Conservation (phyloP, 2,113 vertebrate genomes). For the Kobus ellipsiprymnus region DNA sequence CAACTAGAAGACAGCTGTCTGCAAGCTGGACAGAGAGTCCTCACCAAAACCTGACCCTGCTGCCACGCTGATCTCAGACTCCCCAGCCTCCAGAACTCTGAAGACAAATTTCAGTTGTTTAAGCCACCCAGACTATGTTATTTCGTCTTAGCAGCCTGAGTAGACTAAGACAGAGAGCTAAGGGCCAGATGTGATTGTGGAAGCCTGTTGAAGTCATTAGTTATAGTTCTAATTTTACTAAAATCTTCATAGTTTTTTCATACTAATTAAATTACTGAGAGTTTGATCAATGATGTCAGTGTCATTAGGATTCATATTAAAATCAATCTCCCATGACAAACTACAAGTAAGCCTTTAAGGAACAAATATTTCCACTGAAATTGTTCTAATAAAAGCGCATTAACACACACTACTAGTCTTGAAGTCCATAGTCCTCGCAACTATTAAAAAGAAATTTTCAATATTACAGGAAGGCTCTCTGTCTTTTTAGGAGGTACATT, state of each 20-base stretch:
- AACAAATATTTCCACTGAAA: background rate
- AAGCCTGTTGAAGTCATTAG: background rate
- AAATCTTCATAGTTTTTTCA: background rate
- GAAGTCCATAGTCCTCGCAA: background rate
- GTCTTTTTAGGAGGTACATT: background rate
- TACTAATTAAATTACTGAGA: background rate
- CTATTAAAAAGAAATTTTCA: background rate
- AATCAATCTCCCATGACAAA: background rate
- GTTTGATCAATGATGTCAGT: background rate
- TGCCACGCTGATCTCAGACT: background rate
- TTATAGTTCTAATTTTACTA: background rate
- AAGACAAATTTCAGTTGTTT: background rate
- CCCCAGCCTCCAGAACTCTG: background rate
- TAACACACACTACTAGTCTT: background rate
- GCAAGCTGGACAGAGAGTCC: background rate
- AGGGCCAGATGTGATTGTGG: background rate
- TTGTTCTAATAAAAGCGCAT: background rate
- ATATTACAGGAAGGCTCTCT: background rate
- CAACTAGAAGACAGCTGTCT: background rate
- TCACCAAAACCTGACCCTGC: background rate
- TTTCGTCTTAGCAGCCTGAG: background rate
- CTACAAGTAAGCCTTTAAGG: background rate
- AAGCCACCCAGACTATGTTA: background rate
- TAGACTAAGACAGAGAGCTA: background rate
- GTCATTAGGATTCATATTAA: background rate